Conservation (phyloP, 2,888 invertebrate species). For the Neoitamus cyanurus region DNA sequence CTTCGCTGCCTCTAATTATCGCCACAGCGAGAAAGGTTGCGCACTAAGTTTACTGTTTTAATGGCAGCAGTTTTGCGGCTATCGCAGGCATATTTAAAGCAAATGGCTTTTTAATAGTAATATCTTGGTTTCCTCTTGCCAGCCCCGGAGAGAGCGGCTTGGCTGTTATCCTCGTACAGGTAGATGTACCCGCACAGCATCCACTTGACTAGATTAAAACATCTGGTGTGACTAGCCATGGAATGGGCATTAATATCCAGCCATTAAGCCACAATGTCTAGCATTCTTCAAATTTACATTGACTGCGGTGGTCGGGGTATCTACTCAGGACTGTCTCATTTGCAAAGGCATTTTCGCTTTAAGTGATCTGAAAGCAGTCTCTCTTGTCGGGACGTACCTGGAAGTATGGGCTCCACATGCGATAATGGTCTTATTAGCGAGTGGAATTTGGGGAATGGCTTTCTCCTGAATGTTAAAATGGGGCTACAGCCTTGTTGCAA, state of each 20-base stretch:
- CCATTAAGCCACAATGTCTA: neutral
- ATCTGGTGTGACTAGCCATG: neutral
- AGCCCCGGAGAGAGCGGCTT: neutral
- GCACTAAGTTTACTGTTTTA: conserved; percentile 19
- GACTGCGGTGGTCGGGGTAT: neutral
- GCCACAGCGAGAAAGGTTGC: neutral
- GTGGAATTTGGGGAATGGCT: neutral
- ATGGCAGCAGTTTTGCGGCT: neutral
- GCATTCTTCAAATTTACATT: neutral
- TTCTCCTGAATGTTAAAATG: neutral
- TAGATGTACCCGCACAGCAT: neutral
- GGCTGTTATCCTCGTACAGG: neutral
- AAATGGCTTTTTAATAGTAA: conserved; percentile 39
- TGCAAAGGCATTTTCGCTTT: neutral
- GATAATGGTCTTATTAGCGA: neutral
- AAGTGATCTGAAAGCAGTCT: neutral
- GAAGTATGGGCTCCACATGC: neutral
- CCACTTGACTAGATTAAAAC: neutral
- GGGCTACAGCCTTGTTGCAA: no score
- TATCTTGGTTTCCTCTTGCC: conserved; percentile 6
- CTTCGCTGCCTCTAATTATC: neutral
- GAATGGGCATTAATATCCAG: neutral
- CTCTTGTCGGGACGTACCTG: neutral
- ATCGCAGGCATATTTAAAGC: neutral
- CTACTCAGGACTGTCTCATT: neutral